Evolutionary conservation across 2,888 invertebrate genomes (phyloP), one percentile per base, ranked within the genome.

Genomic region (Baccha elongata): DNA sequence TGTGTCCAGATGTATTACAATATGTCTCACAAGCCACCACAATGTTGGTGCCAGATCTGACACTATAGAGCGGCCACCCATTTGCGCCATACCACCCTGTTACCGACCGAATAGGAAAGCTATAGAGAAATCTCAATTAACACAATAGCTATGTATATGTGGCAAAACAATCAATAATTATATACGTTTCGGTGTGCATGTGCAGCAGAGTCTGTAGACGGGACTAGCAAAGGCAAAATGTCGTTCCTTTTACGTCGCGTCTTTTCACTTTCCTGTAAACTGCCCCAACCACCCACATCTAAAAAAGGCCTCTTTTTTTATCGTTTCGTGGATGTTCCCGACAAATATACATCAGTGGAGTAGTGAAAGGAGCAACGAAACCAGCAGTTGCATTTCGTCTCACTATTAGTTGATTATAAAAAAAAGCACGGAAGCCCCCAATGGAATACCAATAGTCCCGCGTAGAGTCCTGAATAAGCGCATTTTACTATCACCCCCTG

Each of bases 161-260:
- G 74, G 68, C 58, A 64, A 74, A 80, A 69, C 68, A 80, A 74
- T 80, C 80, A 80, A 74, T 80, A n/a, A n/a, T n/a, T n/a, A n/a
- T n/a, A n/a, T 80, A 80, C 68, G 73, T 62, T 73, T 69, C 42
- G 42, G 62, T 69, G 74, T 69, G n/a, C n/a, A n/a, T n/a, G n/a
- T n/a, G 74, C 74, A 74, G 55, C 80, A 69, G 74, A 74, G n/a
- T n/a, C n/a, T n/a, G n/a, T n/a, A n/a, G 64, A 68, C 50, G 44
- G 37, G 53, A 68, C 62, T 53, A 55, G 32, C n/a, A 35, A 60
- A 15, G 42, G 50, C 26, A 71, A 19, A 7, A 53, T 3, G 15
- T 37, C 35, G 15, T 55, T 46, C 55, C 35, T 55, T 46, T 23
- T 17, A 17, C 26, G n/a, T n/a, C n/a, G n/a, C n/a, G n/a, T n/a